Percentiles rank a stretch among this genome's conserved stretches.
Evolutionary conservation across 2,888 invertebrate species (phyloP).

Genomic region (Diplazon laetatorius): DNA sequence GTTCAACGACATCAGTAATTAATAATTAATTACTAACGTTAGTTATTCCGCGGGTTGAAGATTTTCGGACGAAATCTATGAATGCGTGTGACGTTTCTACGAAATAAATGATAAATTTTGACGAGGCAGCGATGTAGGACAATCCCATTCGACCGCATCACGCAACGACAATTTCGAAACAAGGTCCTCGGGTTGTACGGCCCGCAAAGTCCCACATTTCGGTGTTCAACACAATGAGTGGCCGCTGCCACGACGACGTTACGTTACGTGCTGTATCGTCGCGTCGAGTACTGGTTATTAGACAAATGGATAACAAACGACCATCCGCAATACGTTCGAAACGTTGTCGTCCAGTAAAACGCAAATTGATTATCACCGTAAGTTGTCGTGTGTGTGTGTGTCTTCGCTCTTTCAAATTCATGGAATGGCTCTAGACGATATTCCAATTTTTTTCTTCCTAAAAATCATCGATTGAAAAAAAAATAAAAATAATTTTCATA

Average conservation of each 20-base stretch:
- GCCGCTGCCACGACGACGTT: too few species aligned
- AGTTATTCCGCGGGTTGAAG: constrained; percentile 4
- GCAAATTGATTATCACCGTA: background rate
- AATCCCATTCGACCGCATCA: constrained; percentile 5
- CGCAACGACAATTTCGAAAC: constrained; percentile 5
- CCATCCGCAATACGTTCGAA: background rate
- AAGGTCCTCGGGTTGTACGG: background rate
- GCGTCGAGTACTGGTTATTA: constrained; percentile 1
- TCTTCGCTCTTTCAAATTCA: too few species aligned
- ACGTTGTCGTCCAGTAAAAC: background rate
- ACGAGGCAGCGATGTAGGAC: background rate
- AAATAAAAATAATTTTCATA: too few species aligned
- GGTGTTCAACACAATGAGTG: constrained; percentile 3
- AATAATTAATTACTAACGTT: constrained; percentile 7
- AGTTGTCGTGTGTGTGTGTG: background rate
- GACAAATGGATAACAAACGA: background rate
- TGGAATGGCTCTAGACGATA: too few species aligned
- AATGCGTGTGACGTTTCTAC: background rate
- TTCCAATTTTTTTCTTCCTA: too few species aligned
- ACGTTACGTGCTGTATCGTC: background rate
- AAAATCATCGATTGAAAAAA: too few species aligned
- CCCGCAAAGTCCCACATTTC: constrained; percentile 14
- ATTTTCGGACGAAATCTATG: background rate
- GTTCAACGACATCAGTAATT: constrained; percentile 8
- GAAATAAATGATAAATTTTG: constrained; percentile 18